Evolutionary conservation across 1,140 invertebrate species (phyloP), one percentile per base, ranked within the genome.

Genomic region (Drosophila cardini): DNA sequence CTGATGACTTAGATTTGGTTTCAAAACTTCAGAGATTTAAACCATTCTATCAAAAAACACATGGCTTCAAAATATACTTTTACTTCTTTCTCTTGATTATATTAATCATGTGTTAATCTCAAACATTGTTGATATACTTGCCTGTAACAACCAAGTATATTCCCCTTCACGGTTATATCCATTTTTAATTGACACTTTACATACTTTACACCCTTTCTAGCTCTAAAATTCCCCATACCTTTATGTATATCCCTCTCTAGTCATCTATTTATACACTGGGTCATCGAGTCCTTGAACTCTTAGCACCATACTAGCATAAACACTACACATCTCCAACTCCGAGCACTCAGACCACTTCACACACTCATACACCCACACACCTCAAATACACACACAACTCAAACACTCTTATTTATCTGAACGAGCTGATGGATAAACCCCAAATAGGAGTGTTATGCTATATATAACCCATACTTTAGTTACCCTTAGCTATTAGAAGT

Each of bases 281-380:
- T 72, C 58, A 58, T 50, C n/a, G 64, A 84, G 81, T 80, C 81
- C 81, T 84, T 85, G 77, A 85, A 80, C 69, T 73, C 63, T 55
- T 38, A 13, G 65, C 80, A 68, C 55, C 38, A 30, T 43, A 52
- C 71, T 40, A 40, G 42, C 60, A 40, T 26, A 64, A 52, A 45
- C 56, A 75, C 43, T 50, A 52, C 72, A 45, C 45, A 61, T 60
- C 76, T 48, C 36, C 26, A 48, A 52, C 71, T 43, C 43, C 45
- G 43, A 18, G 76, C 80, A 74, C 80, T 72, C 34, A 42, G 62
- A 18, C 15, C 73, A 69, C 78, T 81, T 69, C 50, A 61, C 42
- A 45, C 34, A 40, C 52, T 36, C 40, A 55, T 15, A 38, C 21
- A 38, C 72, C 42, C 38, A 60, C 78, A 55, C 77, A 64, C 57